A percentile compares a stretch with the other conserved stretches of the same genome.
Conservation (phyloP, 2,797 vertebrate species). For the Arrhamphus sclerolepis region DNA sequence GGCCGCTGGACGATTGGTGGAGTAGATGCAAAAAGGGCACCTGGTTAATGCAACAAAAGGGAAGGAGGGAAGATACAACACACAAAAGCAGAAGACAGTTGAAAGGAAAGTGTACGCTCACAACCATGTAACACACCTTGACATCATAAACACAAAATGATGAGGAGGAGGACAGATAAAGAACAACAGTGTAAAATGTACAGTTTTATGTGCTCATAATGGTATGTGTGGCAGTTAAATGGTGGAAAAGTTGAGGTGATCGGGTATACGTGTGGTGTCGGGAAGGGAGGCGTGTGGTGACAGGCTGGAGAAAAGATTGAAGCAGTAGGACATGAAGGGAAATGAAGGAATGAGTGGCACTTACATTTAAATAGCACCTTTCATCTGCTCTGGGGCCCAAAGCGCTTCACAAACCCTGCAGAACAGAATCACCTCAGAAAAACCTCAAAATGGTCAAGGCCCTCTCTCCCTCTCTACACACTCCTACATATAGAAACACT, state of each 20-base stretch:
- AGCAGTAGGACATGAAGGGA: slow-evolving; percentile 82
- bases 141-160: slow-evolving; percentile 62
- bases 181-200: slow-evolving; percentile 66
- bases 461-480: slow-evolving; percentile 75
- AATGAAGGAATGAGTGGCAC: slow-evolving; percentile 89
- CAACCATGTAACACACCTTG: slow-evolving; percentile 53
- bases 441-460: slow-evolving; percentile 81
- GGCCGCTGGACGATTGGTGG: slow-evolving; percentile 96
- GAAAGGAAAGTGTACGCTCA: slow-evolving; percentile 35
- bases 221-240: slow-evolving; percentile 68
- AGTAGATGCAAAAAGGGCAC: slow-evolving; percentile 99
- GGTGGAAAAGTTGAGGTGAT: slow-evolving; percentile 56
- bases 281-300: slow-evolving; percentile 44
- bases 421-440: slow-evolving; percentile 90
- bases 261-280: slow-evolving; percentile 47
- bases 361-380: slow-evolving; percentile 92
- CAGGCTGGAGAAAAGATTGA: slow-evolving; percentile 75
- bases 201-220: slow-evolving; percentile 47
- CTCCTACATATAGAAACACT: slow-evolving; percentile 60
- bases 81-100: slow-evolving; percentile 60
- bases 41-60: slow-evolving; percentile 73
- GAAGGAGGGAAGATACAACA: slow-evolving; percentile 38
- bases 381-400: slow-evolving; percentile 90
- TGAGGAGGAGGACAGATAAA: slow-evolving; percentile 72
- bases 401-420: slow-evolving; percentile 90